These are phyloP conservation scores for Mercenaria mercenaria DNA, from an alignment of 1,140 invertebrate species.

Conservation along the genomic window DNA sequence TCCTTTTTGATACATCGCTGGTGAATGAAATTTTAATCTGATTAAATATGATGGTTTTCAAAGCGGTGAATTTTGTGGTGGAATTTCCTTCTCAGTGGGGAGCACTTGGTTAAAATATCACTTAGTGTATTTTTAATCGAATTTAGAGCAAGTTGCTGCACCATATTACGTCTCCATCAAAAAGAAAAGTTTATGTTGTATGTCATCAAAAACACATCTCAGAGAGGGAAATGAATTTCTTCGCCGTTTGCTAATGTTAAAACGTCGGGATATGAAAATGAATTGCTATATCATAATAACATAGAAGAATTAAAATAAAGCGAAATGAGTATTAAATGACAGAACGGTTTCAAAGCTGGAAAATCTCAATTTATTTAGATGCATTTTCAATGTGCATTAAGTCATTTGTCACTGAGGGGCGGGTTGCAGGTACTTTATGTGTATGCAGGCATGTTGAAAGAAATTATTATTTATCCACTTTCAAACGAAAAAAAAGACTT, in stretches of 20 bases:
- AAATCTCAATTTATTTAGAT: background rate
- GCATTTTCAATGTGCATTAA: background rate
- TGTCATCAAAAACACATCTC: conserved; percentile 29
- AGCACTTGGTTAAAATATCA: background rate
- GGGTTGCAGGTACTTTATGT: background rate
- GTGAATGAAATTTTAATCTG: conserved; percentile 31
- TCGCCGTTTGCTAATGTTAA: background rate
- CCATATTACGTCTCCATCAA: background rate
- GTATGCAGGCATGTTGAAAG: background rate
- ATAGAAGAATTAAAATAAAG: background rate
- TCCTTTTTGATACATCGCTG: background rate
- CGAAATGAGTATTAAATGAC: conserved; percentile 6
- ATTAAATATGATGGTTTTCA: background rate
- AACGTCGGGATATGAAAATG: background rate
- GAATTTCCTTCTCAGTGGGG: background rate
- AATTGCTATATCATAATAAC: background rate
- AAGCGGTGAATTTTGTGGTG: conserved; percentile 1
- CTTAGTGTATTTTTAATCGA: conserved; percentile 12
- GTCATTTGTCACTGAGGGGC: background rate
- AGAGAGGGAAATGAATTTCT: background rate
- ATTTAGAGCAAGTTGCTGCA: background rate
- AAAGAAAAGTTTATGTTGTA: background rate
- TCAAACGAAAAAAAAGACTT: too few species aligned
- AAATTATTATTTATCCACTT: too few species aligned
- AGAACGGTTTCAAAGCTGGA: background rate